These are phyloP conservation scores for Kuschelorhynchus macadamiae DNA, from an alignment of 2,888 invertebrate genomes.

Conservation along the genomic window DNA sequence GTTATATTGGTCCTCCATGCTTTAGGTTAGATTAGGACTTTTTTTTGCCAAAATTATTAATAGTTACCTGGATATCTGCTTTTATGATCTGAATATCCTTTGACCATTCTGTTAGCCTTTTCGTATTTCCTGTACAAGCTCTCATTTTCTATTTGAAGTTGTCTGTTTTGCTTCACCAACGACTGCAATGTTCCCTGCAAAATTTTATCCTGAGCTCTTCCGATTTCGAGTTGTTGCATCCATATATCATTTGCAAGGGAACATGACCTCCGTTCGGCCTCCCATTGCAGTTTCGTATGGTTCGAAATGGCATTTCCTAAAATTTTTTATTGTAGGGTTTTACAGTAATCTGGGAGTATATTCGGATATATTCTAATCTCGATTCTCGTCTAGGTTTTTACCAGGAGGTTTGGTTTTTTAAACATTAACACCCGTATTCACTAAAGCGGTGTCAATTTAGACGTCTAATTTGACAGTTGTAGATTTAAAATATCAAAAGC, in stretches of 20 bases:
- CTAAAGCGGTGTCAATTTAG: too few relatives aligned
- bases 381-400: too few relatives aligned
- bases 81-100: slow-evolving; percentile 40
- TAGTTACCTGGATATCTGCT: slow-evolving; percentile 16
- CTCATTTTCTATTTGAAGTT: slow-evolving; percentile 62
- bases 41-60: too few relatives aligned
- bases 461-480: too few relatives aligned
- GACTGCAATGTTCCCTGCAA: slow-evolving; percentile 59
- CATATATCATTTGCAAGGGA: slow-evolving; percentile 62
- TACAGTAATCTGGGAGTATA: too few relatives aligned
- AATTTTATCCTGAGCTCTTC: slow-evolving; percentile 57
- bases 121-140: slow-evolving; percentile 60
- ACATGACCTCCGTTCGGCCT: slow-evolving; percentile 59
- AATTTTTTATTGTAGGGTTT: too few relatives aligned
- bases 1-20: too few relatives aligned
- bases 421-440: too few relatives aligned
- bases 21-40: too few relatives aligned
- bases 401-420: too few relatives aligned
- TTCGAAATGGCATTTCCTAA: slow-evolving; percentile 56
- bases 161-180: slow-evolving; percentile 62
- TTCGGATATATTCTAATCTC: too few relatives aligned
- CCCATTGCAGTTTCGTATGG: slow-evolving; percentile 59
- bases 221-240: slow-evolving; percentile 61
- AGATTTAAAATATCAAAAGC: too few relatives aligned
- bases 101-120: slow-evolving; percentile 53